A percentile compares a stretch with the other conserved stretches of the same genome.
Conservation (phyloP, 2,888 invertebrate species). For the Ormyrus pomaceus region DNA sequence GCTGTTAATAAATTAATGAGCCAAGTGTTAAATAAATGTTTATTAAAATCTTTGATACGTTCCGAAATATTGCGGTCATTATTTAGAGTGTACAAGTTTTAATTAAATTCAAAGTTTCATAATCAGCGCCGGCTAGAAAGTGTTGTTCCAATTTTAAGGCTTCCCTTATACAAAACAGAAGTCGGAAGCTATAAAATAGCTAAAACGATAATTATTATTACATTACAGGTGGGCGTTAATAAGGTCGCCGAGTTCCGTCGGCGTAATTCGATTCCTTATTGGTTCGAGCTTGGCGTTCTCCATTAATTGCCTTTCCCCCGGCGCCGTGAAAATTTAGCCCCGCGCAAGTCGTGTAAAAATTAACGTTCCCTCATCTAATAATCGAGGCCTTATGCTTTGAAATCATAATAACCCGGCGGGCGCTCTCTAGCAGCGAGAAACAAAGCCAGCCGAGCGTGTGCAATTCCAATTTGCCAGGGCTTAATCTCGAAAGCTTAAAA, state of each 20-base stretch:
- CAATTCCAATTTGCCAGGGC: slow-evolving; percentile 46
- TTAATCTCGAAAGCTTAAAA: slow-evolving; percentile 49
- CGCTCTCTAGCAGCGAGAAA: not conserved
- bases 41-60: no score
- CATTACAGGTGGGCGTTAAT: not conserved
- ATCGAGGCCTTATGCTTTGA: slow-evolving; percentile 10
- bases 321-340: slow-evolving; percentile 13
- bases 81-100: no score
- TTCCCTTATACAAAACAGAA: no score
- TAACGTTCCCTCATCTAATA: slow-evolving; percentile 9
- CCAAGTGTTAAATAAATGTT: no score
- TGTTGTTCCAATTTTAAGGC: no score
- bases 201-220: not conserved
- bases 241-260: not conserved
- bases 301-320: not conserved
- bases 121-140: no score
- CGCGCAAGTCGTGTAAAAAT: slow-evolving; percentile 10
- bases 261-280: slow-evolving; percentile 14
- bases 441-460: slow-evolving; percentile 13
- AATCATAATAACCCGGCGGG: not conserved
- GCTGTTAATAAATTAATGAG: no score
- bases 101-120: no score
- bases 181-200: no score
- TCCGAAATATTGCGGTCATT: no score
- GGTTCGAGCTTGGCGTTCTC: not conserved